Evolutionary conservation across 2,113 vertebrate genomes (phyloP).

Genomic region (Pseudorectes ferrugineus): DNA sequence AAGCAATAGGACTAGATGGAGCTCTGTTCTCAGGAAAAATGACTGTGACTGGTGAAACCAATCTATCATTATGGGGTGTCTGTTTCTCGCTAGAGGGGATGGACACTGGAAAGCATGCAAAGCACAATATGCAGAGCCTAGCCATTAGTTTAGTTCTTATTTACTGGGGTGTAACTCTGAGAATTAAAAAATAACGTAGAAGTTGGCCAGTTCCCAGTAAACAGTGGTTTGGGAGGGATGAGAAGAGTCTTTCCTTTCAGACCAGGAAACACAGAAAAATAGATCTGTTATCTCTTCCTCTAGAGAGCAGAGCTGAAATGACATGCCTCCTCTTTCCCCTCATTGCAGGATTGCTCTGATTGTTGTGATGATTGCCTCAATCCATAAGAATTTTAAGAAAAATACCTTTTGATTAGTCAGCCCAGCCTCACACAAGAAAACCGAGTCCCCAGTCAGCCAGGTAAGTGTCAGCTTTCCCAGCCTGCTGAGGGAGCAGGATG

Average conservation of each 20-base stretch:
- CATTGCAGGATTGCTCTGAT: background rate
- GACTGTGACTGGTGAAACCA: background rate
- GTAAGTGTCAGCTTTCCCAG: background rate
- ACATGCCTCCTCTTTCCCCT: background rate
- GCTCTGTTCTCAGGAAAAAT: background rate
- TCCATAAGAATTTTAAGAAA: conserved; percentile 1
- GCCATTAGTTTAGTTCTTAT: background rate
- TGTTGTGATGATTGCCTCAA: conserved; percentile 25
- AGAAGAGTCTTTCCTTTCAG: background rate
- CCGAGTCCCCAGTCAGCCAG: background rate
- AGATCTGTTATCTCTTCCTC: conserved; percentile 6
- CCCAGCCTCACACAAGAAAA: background rate
- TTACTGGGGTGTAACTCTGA: background rate
- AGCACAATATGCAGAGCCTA: background rate
- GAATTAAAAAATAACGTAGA: background rate
- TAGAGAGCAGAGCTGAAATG: background rate
- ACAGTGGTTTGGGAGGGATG: background rate
- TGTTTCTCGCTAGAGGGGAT: background rate
- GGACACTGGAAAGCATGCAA: background rate
- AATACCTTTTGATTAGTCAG: conserved; percentile 13
- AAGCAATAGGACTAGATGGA: background rate
- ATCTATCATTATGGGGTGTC: background rate
- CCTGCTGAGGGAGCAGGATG: background rate
- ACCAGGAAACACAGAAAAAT: background rate
- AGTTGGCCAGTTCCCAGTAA: background rate